Percentiles rank a stretch among this genome's conserved stretches.
phyloP scores from a whole-genome alignment of 2,888 invertebrate genomes.

The Antheraea yamamai region DNA sequence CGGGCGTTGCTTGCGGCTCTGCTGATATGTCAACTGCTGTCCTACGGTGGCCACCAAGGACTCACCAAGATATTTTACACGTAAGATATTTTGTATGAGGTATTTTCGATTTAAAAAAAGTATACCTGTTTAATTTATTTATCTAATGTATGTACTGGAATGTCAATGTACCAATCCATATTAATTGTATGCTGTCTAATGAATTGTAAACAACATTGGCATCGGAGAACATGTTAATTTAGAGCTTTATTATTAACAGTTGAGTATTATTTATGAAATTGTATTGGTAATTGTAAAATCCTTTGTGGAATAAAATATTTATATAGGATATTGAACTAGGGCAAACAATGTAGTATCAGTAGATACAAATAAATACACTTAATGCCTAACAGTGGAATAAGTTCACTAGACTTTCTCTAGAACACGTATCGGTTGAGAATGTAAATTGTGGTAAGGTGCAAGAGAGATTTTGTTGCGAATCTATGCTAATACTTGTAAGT shows the following conservation, averaged over 20 bases:
- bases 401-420: constrained; percentile 11
- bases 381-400: constrained; percentile 12
- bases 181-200: neutral
- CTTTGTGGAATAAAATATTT: neutral
- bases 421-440: constrained; percentile 17
- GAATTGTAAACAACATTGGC: neutral
- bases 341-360: constrained; percentile 5
- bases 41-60: constrained; percentile 80
- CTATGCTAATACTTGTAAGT: constrained; percentile 21
- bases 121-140: neutral
- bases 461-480: constrained; percentile 24
- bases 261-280: neutral
- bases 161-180: neutral
- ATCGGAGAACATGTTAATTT: neutral
- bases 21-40: constrained; percentile 75
- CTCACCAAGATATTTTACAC: constrained; percentile 80
- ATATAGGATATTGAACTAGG: constrained; percentile 11
- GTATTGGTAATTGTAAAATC: neutral
- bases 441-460: constrained; percentile 21
- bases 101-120: neutral
- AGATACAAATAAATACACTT: constrained; percentile 14
- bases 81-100: constrained; percentile 50
- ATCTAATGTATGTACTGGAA: neutral
- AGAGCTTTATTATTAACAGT: neutral
- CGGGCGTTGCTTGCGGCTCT: constrained; percentile 77